These are phyloP conservation scores for Drosophila nr. perissopoda DNA, from an alignment of 2,888 invertebrate genomes.

Conservation along the genomic window DNA sequence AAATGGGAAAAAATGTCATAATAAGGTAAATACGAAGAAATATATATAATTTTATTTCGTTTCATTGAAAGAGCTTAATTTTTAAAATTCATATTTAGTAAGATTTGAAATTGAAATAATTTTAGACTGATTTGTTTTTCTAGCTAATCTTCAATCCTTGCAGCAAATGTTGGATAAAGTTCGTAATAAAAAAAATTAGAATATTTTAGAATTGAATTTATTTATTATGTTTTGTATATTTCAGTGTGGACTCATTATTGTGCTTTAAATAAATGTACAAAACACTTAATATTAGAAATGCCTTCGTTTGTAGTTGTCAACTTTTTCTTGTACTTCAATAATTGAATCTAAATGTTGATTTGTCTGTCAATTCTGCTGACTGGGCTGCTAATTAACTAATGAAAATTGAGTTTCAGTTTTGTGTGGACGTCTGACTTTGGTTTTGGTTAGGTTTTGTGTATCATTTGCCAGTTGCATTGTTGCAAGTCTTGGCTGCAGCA, in stretches of 20 bases:
- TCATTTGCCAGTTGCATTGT: conserved; percentile 61
- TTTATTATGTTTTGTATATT: neutral
- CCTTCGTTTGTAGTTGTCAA: neutral
- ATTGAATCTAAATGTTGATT: conserved; percentile 8
- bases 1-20: neutral
- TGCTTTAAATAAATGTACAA: neutral
- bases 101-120: too few species aligned
- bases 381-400: conserved; percentile 71
- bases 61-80: neutral
- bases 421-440: conserved; percentile 24
- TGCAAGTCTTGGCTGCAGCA: conserved; percentile 34
- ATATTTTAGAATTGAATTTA: neutral
- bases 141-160: too few species aligned
- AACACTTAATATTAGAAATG: neutral
- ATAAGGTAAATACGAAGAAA: neutral
- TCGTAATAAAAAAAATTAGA: neutral
- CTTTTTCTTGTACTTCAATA: neutral
- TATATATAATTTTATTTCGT: neutral
- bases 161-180: too few species aligned
- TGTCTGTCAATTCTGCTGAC: conserved; percentile 25
- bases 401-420: conserved; percentile 50
- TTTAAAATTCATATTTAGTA: too few species aligned
- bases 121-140: neutral
- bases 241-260: neutral
- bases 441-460: conserved; percentile 50